Evolutionary conservation across 2,113 vertebrate species (phyloP), one percentile per base, ranked within the genome.

Genomic region (Lichenostomus cassidix): DNA sequence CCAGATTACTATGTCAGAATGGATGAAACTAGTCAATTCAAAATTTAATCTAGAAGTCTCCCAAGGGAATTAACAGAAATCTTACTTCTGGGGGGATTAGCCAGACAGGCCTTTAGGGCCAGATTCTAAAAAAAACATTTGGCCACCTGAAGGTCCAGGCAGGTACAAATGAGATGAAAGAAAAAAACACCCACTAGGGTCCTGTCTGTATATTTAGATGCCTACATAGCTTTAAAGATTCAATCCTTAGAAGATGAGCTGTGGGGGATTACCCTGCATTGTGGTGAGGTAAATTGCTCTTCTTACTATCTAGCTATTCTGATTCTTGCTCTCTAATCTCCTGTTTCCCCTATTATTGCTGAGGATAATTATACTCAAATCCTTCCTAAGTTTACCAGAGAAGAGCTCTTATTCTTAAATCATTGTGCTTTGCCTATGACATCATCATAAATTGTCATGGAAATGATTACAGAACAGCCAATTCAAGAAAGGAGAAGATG

Each of bases 391-490:
- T 87, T 77, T 84, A 73, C 60, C 52, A 68, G 50, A 71, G 56
- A 65, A 90, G 76, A 84, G 53, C 15, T 80, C 47, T 82, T 88
- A 15, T 49, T 95, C 64, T 75, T 81, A 87, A 89, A 83, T 71
- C 59, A 46, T 71, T 83, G 59, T 84, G 24, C 49, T 89, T 90
- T 95, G 52, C 60, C 60, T 53, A 22, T 95, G 80, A 69, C 73
- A 90, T 90, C 69, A 75, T 92, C 56, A 53, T 22, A 93, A 76
- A 6, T 76, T 94, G 76, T 74, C 90, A 73, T 89, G 95, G 86
- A 94, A 94, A 87, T 84, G 8, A 94, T 79, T 71, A 44, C 59
- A 80, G 83, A 84, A 58, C 52, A 64, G 47, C 60, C 80, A 87
- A 10, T 41, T 75, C n/a, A 71, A 49, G 64, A 78, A 93, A 83